Conservation (phyloP, 1,140 invertebrate genomes). For the Episyrphus balteatus region DNA sequence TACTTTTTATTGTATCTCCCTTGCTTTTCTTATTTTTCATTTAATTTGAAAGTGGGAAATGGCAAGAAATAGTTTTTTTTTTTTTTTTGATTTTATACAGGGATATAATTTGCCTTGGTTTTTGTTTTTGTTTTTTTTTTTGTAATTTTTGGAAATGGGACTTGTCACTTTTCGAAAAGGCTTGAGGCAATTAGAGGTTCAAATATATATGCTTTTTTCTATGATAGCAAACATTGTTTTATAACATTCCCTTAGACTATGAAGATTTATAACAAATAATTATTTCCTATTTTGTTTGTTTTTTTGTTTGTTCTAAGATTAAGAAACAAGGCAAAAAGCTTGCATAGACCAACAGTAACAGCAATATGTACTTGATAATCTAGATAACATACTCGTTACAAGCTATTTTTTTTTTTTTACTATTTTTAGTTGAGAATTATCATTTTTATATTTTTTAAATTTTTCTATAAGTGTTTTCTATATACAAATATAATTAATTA, state of each 20-base stretch:
- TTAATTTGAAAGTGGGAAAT: constrained; percentile 34
- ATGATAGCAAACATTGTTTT: not conserved
- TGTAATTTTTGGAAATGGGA: not conserved
- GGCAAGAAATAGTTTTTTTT: too few species aligned
- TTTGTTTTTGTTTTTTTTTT: too few species aligned
- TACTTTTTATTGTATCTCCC: constrained; percentile 19
- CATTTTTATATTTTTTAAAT: not conserved
- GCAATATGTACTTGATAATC: not conserved
- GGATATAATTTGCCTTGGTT: constrained; percentile 5
- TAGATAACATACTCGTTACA: not conserved
- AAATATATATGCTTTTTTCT: not conserved
- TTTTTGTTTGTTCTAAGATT: constrained; percentile 2
- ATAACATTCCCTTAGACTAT: not conserved
- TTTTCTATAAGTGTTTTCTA: not conserved
- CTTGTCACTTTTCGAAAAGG: not conserved
- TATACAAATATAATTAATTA: not conserved
- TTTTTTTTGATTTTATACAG: constrained; percentile 28
- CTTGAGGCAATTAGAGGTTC: not conserved
- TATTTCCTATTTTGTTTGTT: not conserved
- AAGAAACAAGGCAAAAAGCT: constrained; percentile 11
- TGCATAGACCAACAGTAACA: not conserved
- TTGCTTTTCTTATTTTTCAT: constrained; percentile 28
- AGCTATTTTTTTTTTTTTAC: not conserved
- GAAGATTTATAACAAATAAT: not conserved
- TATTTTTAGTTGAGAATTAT: not conserved